These are phyloP conservation scores for Ia io DNA, from an alignment of 2,113 vertebrate genomes.

Conservation along the genomic window DNA sequence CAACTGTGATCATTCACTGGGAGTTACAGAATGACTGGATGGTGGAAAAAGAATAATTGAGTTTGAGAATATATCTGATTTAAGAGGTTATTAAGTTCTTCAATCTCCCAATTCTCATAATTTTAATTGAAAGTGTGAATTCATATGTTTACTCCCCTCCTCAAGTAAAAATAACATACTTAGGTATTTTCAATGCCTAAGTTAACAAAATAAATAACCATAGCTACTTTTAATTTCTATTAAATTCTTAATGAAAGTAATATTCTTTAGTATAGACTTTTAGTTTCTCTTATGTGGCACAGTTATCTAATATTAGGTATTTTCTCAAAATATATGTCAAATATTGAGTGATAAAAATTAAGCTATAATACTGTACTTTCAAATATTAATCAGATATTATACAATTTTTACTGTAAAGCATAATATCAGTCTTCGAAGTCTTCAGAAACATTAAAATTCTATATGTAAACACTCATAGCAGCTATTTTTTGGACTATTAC, in stretches of 20 bases:
- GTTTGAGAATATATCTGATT: not conserved
- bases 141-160: not conserved
- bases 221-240: constrained; percentile 13
- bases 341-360: constrained; percentile 22
- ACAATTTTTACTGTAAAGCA: not conserved
- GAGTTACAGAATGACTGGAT: not conserved
- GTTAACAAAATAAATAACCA: not conserved
- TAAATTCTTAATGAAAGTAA: constrained; percentile 24
- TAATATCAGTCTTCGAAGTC: not conserved
- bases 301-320: not conserved
- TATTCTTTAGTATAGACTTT: not conserved
- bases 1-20: not conserved
- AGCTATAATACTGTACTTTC: not conserved
- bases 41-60: not conserved
- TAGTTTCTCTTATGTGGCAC: not conserved
- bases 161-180: not conserved
- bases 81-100: not conserved
- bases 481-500: constrained; percentile 74
- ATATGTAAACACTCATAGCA: not conserved
- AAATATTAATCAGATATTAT: not conserved
- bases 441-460: not conserved
- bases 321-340: constrained; percentile 36
- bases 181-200: not conserved
- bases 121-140: not conserved
- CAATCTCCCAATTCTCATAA: not conserved